Percentiles rank a stretch among this genome's conserved stretches.
phyloP scores from a whole-genome alignment of 2,888 invertebrate species.

The Crocallis elinguaria region DNA sequence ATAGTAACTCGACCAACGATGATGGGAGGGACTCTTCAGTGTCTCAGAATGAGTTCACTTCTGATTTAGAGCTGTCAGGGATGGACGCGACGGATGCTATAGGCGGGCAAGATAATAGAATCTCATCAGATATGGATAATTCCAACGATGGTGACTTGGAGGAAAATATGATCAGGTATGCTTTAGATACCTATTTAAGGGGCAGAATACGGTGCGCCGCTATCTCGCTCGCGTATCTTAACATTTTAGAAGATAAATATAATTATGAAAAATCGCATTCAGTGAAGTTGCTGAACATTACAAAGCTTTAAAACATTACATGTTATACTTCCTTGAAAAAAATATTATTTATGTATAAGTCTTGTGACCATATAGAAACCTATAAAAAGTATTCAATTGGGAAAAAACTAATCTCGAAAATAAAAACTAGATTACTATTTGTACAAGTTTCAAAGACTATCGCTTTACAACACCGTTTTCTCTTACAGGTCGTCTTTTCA shows the following conservation, averaged over 20 bases:
- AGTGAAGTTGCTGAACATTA: too few relatives aligned
- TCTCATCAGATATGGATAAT: slow-evolving; percentile 85
- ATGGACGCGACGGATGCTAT: slow-evolving; percentile 86
- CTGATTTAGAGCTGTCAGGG: slow-evolving; percentile 86
- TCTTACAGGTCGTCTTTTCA: slow-evolving; percentile 83
- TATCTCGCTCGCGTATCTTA: too few relatives aligned
- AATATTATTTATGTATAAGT: too few relatives aligned
- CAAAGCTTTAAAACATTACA: too few relatives aligned
- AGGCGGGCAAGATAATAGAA: slow-evolving; percentile 67
- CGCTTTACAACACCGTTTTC: slow-evolving; percentile 15
- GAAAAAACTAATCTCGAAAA: too few relatives aligned
- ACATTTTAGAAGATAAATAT: too few relatives aligned
- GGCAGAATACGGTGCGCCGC: too few relatives aligned
- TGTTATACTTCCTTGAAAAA: too few relatives aligned
- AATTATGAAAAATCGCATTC: too few relatives aligned
- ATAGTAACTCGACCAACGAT: slow-evolving; percentile 76
- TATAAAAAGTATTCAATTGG: too few relatives aligned
- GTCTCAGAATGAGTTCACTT: slow-evolving; percentile 84
- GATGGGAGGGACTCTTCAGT: slow-evolving; percentile 74
- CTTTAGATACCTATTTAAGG: background rate
- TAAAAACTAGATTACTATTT: background rate
- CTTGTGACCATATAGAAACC: too few relatives aligned
- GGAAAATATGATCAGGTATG: slow-evolving; percentile 82
- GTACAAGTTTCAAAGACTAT: background rate
- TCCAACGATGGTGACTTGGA: slow-evolving; percentile 77